Base-by-base conservation (phyloP, 64 coral and sea anemone species). In the Montipora foliosa region DNA sequence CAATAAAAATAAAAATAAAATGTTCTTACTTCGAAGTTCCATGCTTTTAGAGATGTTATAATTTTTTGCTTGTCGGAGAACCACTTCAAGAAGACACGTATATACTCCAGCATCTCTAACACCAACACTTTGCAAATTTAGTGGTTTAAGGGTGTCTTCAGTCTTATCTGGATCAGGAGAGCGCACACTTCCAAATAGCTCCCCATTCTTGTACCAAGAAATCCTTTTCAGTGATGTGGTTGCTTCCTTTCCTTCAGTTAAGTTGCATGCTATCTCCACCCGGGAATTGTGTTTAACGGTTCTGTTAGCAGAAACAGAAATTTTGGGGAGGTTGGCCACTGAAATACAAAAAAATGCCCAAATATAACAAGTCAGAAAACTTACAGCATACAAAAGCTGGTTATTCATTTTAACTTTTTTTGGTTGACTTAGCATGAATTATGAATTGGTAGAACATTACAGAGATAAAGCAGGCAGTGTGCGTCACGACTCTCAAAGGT, bases 101-200 rank as follows among this genome's bases (percentile, higher is more conserved):
- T 86, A 86, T 6, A 49, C 47, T 20, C 82, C 82, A 12, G 64
- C 82, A 86, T 86, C 82, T 72, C 47, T 86, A 45, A 86, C 82
- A 48, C 46, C 66, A 21, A 51, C 82, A 44, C 47, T 47, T 49
- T 20, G 17, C 3, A 71, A 11, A 5, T 22, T 6, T 1, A 86
- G 45, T 49, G 82, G 64, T 71, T 8, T 19, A 9, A 86, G 62
- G 1, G 45, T 10, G 17, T 22, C 82, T 3, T 24, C 8, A 5
- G 62, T 2, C 2, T 21, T 19, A n/a, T 12, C 0, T 13, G 64
- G 45, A 12, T 86, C 82, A 50, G 82, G 82, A 86, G 24, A 21
- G 12, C 66, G 66, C 45, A 86, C 44, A 86, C 14, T 72, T 71
- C 13, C 0, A 19, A 71, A 13, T 6, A 86, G 47, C 3, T 21